These are phyloP conservation scores for Dynastes tityus DNA, from an alignment of 2,888 invertebrate genomes.

Conservation along the genomic window DNA sequence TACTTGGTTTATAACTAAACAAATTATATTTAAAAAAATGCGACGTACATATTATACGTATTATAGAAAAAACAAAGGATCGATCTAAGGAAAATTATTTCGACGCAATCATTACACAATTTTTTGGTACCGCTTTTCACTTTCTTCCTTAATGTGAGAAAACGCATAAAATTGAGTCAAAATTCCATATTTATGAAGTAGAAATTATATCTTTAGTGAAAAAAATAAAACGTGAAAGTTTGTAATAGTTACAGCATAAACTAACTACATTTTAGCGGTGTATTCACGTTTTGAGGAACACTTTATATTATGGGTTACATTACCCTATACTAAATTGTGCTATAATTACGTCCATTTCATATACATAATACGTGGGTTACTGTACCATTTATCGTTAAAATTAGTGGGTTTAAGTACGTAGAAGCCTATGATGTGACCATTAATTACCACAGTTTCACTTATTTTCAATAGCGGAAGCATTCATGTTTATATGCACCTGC, in stretches of 20 bases:
- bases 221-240: conserved; percentile 39
- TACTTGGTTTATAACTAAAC: too few species aligned
- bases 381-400: conserved; percentile 22
- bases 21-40: too few species aligned
- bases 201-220: conserved; percentile 12
- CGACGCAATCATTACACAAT: not conserved
- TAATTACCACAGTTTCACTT: conserved; percentile 17
- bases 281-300: not conserved
- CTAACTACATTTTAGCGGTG: not conserved
- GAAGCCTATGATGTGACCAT: not conserved
- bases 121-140: not conserved
- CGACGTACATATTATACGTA: too few species aligned
- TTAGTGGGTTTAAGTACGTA: conserved; percentile 10
- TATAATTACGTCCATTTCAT: not conserved
- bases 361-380: not conserved
- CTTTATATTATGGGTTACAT: conserved; percentile 4
- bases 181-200: conserved; percentile 26
- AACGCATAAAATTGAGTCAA: conserved; percentile 17
- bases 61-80: too few species aligned
- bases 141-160: conserved; percentile 12
- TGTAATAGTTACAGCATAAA: not conserved
- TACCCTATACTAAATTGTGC: conserved; percentile 19
- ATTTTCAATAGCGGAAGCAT: conserved; percentile 5
- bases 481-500: not conserved
- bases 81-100: too few species aligned